Base-by-base conservation (phyloP, 2,888 invertebrate genomes). In the Drosophila flavopinicola region DNA sequence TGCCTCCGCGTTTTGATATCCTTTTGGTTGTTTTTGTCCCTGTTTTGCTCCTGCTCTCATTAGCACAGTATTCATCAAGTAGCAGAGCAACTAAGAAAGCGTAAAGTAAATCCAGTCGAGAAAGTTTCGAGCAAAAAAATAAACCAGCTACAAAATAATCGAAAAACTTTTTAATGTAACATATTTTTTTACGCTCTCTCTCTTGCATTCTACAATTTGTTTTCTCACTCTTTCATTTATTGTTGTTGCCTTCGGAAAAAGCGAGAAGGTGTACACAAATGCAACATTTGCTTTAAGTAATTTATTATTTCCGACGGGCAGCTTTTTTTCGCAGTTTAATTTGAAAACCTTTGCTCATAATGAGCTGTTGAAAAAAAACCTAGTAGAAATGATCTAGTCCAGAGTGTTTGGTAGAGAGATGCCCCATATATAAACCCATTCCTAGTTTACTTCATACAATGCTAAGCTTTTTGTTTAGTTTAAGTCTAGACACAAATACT, bases 111-210 rank as follows among this genome's bases (percentile, higher is more conserved):
- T 51, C 38, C 37, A 64, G 64, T 47, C 23, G 23, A 15, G 32
- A 59, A 72, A 73, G 52, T 60, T 72, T 57, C 1, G 20, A 20
- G 39, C 23, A 25, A 67, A 63, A 59, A 63, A 33, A 48, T n/a
- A n/a, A n/a, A n/a, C n/a, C n/a, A 57, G 37, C 59, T 42, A 58
- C 68, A 75, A 72, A 60, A 80, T 80, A 78, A 78, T 78, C 70
- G 78, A 78, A 80, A 80, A 78, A 78, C 45, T 80, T 78, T 77
- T 59, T 47, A 64, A 68, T 74, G 63, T 58, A 64, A 52, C 41
- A 54, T 52, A 47, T 47, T 56, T 57, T 56, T 42, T 58, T 35
- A 53, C 78, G 67, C 52, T 23, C 10, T 15, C 13, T 2, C 11
- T 39, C 24, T 10, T 35, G 9, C 10, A 24, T 23, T 3, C 7